Evolutionary conservation across 37 sponge, comb jelly and placozoan genomes (phyloP), one percentile per base, ranked within the genome.

Genomic region (Dysidea cf. avara): DNA sequence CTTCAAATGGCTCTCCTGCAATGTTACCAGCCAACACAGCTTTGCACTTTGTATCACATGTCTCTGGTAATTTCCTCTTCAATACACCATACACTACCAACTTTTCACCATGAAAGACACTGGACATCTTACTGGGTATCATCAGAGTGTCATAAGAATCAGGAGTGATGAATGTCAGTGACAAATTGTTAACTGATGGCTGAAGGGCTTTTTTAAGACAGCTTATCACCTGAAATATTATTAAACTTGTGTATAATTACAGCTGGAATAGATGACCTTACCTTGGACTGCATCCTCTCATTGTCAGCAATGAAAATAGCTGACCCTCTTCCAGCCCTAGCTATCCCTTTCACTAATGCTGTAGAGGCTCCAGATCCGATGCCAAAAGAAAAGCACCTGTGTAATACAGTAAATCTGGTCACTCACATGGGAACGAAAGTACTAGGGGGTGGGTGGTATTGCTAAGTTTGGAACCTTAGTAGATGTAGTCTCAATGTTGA

Each of bases 351-450:
- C 35, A 93, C 94, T 55, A 93, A 64, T 4, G 36, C 76, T 38
- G 82, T 78, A 46, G 94, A 93, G 16, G 86, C 94, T 37, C 90
- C 94, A 68, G 77, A 67, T 24, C 94, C 94, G 37, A 93, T 88
- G 7, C 94, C 94, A 68, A 92, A 83, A 1, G 87, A 76, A 62
- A 92, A 92, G 13, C 66, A 64, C 71, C 83, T 83, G 47, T 1
- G 25, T 21, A 38, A n/a, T n/a, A n/a, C n/a, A n/a, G n/a, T n/a
- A n/a, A 24, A 61, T 31, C 4, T 61, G 26, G 11, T 21, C 9
- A 20, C 9, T 25, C 60, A 58, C 22, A 18, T 20, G 22, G 22
- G 22, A n/a, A 57, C 7, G 60, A 28, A 21, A 25, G 24, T 57
- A 57, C 16, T 57, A 11, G 52, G 13, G 52, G 16, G 13, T 49